Base-by-base conservation (phyloP, 2,797 vertebrate genomes). In the Myiotriccus ornatus region DNA sequence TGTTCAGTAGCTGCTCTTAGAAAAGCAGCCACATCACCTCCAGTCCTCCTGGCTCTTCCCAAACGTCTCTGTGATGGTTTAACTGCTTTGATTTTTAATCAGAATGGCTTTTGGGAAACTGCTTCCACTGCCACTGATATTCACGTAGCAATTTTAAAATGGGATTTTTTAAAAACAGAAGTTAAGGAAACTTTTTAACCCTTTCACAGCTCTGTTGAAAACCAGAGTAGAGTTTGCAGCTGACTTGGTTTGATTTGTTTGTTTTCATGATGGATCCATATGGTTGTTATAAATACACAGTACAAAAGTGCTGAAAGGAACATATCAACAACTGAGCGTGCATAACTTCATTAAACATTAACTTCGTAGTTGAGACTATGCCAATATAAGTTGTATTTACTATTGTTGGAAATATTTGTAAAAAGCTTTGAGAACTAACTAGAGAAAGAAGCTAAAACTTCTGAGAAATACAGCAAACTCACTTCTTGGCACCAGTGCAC, bases 101-200 rank as follows among this genome's bases (percentile, higher is more conserved):
- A 34, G 30, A 83, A 50, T 34, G 47, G 22, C 35, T 85, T 75
- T 65, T 35, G 70, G 43, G 49, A 37, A 81, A 25, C 34, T 35
- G 16, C 41, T 49, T 53, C 0, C 0, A 0, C n/a, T 65, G 3
- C 21, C 28, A 12, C 17, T 65, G 35, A 10, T 59, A 25, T 7
- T n/a, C 43, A 25, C 7, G 34, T 22, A 44, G 55, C 0, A 2
- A 27, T 74, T 85, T 44, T 20, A 50, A 90, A 80, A 44, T 2
- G 14, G 18, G 39, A 10, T 24, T 64, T 79, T 79, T 47, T 52
- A 10, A 32, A 27, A 56, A n/a, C 5, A 7, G 46, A n/a, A 34
- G 35, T 43, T 30, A 35, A 35, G n/a, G 57, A 69, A 68, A 5
- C 18, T 78, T 81, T 63, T 47, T 2, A 71, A 46, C 13, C 9